These are phyloP conservation scores for Mimachlamys varia DNA, from an alignment of 2,888 invertebrate species.

Conservation along the genomic window DNA sequence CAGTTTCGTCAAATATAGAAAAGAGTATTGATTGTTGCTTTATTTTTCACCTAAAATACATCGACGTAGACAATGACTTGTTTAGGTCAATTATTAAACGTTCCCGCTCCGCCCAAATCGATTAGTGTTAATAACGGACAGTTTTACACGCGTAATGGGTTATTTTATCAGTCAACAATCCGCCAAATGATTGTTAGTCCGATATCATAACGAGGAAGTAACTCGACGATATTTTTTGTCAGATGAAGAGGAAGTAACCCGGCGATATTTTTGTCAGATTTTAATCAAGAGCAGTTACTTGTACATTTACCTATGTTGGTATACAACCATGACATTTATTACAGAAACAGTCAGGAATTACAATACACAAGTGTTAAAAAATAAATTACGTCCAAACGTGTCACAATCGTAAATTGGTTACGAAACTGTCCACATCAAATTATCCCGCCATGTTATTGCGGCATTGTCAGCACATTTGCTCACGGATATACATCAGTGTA, in stretches of 20 bases:
- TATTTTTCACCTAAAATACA: conserved; percentile 1
- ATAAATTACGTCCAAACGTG: neutral
- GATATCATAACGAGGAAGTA: neutral
- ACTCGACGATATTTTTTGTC: neutral
- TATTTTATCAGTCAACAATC: neutral
- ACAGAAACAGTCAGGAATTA: too few species aligned
- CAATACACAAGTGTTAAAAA: neutral
- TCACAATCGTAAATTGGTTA: neutral
- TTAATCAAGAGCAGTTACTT: neutral
- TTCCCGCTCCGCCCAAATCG: neutral
- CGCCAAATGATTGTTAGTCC: neutral
- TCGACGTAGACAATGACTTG: neutral
- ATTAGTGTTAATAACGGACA: neutral
- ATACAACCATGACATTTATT: neutral
- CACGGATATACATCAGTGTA: neutral
- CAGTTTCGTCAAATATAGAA: neutral
- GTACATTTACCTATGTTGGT: neutral
- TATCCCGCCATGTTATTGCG: neutral
- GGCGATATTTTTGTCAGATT: neutral
- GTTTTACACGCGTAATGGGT: neutral
- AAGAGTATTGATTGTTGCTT: neutral
- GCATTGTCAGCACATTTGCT: neutral
- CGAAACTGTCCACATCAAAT: neutral
- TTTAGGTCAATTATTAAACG: neutral
- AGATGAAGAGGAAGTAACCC: neutral